Evolutionary conservation across 2,888 invertebrate species (phyloP), one percentile per base, ranked within the genome.

Genomic region (Tetropium fuscum): DNA sequence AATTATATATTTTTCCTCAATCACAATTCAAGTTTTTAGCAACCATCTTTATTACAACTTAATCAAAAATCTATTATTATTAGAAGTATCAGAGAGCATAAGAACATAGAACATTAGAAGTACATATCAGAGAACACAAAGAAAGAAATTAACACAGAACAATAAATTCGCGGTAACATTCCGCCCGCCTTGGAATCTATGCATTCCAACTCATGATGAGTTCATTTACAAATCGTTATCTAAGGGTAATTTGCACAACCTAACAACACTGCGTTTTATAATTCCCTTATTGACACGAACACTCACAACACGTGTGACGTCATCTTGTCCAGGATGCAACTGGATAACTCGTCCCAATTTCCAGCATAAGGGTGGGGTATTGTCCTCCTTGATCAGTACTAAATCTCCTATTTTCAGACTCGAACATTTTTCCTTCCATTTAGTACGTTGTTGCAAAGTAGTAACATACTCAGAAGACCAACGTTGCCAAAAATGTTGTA

Each of bases 391-490:
- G 3, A 57, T 13, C 2, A 60, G 15, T 0, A 60, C 56, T 3
- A 49, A 10, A 6, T 25, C 25, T 3, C n/a, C n/a, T n/a, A n/a
- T n/a, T n/a, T 19, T 15, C 1, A 49, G 10, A 11, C 53, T 53
- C 4, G 34, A 44, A 20, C 25, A 13, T 15, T 5, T 16, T 3
- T 10, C 27, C 25, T 58, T 56, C 61, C 60, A 59, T 47, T 59
- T 66, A 1, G 10, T 44, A 4, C 60, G 38, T 19, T 19, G 27
- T 55, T 74, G 73, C 0, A 75, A 60, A 2, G 53, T 27, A 2
- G 53, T 44, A 3, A 74, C 19, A 18, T 74, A 74, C 22, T 75
- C 73, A 13, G 32, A 19, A 1, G 44, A 41, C 73, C 68, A 70
- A 18, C 64, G 45, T 0, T 16, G 41, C 67, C 67, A 69, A 54